Base-by-base conservation (phyloP, 2,113 vertebrate genomes). In the Centropristis striata region DNA sequence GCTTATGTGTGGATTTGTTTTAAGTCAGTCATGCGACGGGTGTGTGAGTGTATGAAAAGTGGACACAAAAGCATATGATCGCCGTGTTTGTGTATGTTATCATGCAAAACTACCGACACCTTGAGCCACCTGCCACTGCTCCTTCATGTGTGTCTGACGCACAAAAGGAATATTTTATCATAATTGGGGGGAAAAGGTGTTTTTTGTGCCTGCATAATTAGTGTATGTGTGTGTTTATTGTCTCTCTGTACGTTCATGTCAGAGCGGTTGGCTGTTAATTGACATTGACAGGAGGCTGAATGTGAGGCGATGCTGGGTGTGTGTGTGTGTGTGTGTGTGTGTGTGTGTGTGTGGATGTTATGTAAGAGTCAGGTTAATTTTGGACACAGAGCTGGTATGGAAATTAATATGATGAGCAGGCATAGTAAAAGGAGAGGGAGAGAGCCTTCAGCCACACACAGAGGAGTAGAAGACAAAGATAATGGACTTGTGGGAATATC, bases 351-450 rank as follows among this genome's bases (percentile, higher is more conserved):
- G 71, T 49, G 58, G 3, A 14, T 76, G 27, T 88, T 91, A 92
- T 60, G 60, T 65, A 91, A 93, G 79, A 83, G 80, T 77, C 44
- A 67, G 75, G 79, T 89, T 92, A 70, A 93, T 83, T 89, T 85
- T 81, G 83, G 82, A 76, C 46, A 55, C 51, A 60, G 44, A 85
- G 58, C 78, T 66, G 74, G 87, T 79, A 73, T 54, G 76, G 73
- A 73, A 88, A 82, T 81, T 60, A 85, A 80, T 79, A 83, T 53
- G 42, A 85, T 72, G 76, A 64, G 49, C 58, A 60, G 54, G 15
- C 59, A 72, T 58, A 53, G 16, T 61, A 21, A 50, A 8, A 39
- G 42, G 44, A 10, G 60, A 53, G 23, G 23, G 12, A 12, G 47
- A 37, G 15, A 28, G n/a, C 25, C 47, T 42, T 71, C 44, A 59